Percentiles rank a stretch among this genome's conserved stretches.
phyloP scores from a whole-genome alignment of 2,888 invertebrate genomes.

The Odontomyia ornata region DNA sequence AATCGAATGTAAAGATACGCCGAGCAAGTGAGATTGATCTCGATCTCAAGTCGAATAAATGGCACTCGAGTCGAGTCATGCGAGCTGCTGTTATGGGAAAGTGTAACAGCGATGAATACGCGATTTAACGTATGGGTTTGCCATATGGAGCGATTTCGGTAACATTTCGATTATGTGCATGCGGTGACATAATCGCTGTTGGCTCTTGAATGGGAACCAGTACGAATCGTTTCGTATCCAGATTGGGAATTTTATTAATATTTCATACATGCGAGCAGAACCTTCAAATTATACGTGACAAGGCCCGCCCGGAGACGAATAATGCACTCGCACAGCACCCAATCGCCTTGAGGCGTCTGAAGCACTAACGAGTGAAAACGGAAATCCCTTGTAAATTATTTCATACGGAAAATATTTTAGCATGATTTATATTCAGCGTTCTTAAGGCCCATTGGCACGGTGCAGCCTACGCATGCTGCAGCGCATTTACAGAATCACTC shows the following conservation, averaged over 20 bases:
- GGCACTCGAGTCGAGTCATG: background rate
- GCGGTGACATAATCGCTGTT: background rate
- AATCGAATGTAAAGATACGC: background rate
- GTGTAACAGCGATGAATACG: background rate
- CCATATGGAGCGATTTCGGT: no score
- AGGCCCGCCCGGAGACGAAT: constrained; percentile 31
- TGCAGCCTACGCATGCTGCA: no score
- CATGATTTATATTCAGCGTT: background rate
- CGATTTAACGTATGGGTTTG: no score
- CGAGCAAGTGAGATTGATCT: background rate
- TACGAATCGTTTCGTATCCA: background rate
- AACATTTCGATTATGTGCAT: background rate
- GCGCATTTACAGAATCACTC: no score
- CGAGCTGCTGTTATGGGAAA: constrained; percentile 5
- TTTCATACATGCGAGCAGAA: background rate
- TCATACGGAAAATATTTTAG: background rate
- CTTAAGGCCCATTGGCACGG: background rate
- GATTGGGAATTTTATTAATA: background rate
- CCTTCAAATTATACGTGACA: constrained; percentile 38
- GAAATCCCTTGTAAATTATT: constrained; percentile 16
- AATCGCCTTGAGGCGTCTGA: constrained; percentile 25
- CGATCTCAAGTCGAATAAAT: background rate
- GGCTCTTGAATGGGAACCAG: background rate
- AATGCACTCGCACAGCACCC: background rate
- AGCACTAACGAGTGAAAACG: constrained; percentile 3